Base-by-base conservation (phyloP, 2,888 invertebrate species). In the Drosophila infuscata region DNA sequence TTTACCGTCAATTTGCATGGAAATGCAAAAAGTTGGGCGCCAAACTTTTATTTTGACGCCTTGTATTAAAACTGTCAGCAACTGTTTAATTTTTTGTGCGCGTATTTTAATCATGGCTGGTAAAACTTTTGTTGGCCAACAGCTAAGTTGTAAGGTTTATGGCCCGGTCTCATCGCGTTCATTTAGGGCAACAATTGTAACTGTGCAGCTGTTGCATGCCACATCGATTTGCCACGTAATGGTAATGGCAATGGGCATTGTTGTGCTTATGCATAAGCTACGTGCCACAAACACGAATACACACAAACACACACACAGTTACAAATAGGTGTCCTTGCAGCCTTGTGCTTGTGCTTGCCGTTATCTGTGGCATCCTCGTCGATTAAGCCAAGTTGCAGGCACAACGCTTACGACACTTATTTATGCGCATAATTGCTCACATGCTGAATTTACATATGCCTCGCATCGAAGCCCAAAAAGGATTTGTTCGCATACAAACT, bases 121-220 rank as follows among this genome's bases (percentile, higher is more conserved):
- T 3, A 29, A 15, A 63, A 75, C 20, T 63, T 67, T 30, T 17
- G 41, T 15, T 46, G 41, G 38, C 25, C 17, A 35, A 35, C 58
- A 65, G 64, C 70, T 51, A 29, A 56, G 56, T 15, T 17, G 38
- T 52, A 43, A 12, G 17, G 15, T 29, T 33, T 43, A 38, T 9
- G 54, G 63, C 63, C 54, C 59, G 49, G 58, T 32, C 49, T 51
- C 48, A 35, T 43, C 41, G 57, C 56, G 35, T 60, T 61, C 67
- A 66, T 83, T 81, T 68, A 36, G 75, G 71, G 11, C 54, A 3
- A 63, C 87, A 80, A 87, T 87, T 86, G 84, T 76, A 70, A 73
- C 63, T 70, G 69, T 58, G 62, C 85, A 85, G 85, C 88, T 86
- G 85, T 89, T 89, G 85, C 85, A 88, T 89, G 90, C 89, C 88